Conservation (phyloP, 2,888 invertebrate species). For the Blera fallax region DNA sequence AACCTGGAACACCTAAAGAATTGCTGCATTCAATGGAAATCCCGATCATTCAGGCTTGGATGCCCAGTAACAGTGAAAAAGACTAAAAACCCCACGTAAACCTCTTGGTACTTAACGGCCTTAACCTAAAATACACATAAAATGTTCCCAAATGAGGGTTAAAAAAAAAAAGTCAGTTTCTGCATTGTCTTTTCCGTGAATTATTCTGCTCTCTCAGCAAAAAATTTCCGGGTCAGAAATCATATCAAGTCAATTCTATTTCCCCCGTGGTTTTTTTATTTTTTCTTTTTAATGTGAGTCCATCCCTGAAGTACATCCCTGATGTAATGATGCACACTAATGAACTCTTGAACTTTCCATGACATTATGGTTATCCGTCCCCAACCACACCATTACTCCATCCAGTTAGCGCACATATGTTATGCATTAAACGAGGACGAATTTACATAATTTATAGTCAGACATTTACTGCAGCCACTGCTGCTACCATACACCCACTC, state of each 20-base stretch:
- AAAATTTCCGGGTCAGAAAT: not conserved
- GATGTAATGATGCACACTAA: conserved; percentile 43
- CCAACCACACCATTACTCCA: not conserved
- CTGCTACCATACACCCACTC: not conserved
- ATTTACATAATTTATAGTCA: conserved; percentile 70
- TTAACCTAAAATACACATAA: no score
- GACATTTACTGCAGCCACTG: conserved; percentile 57
- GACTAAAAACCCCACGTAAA: no score
- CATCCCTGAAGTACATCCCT: conserved; percentile 16
- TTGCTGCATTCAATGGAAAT: no score
- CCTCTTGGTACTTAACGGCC: no score
- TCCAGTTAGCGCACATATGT: conserved; percentile 37
- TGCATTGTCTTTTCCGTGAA: not conserved
- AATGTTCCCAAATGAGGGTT: no score
- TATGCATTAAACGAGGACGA: conserved; percentile 55
- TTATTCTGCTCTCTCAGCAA: not conserved
- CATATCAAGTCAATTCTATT: not conserved
- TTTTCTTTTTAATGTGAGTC: not conserved
- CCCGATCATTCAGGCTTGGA: no score
- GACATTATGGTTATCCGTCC: conserved; percentile 55
- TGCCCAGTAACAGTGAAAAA: no score
- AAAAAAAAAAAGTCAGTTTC: no score
- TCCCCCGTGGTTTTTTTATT: not conserved
- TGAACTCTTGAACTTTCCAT: conserved; percentile 56
- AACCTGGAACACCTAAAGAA: no score